Evolutionary conservation across 2,888 invertebrate species (phyloP).

Genomic region (Lycaena phlaeas): DNA sequence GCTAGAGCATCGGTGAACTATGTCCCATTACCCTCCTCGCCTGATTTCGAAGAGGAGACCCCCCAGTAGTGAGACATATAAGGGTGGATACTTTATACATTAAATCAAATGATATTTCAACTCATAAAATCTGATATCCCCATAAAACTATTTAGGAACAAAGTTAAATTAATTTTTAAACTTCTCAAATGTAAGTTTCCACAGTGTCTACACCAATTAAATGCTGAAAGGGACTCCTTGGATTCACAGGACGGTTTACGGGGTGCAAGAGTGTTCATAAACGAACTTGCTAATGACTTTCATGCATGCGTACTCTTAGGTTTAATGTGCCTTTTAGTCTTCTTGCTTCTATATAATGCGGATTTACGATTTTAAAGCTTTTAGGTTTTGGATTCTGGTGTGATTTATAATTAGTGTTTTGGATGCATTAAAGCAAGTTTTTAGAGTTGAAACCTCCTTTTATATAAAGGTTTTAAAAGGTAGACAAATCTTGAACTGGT

Average conservation of each 20-base stretch:
- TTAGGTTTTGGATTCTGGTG: neutral
- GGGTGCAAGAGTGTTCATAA: conserved; percentile 28
- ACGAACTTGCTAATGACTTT: conserved; percentile 36
- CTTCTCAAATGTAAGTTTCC: conserved; percentile 24
- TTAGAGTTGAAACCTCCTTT: no score
- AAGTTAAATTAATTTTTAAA: conserved; percentile 1
- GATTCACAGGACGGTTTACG: conserved; percentile 9
- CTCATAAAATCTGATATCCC: no score
- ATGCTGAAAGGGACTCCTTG: conserved; percentile 20
- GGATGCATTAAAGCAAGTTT: no score
- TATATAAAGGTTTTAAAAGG: no score
- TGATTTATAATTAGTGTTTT: neutral
- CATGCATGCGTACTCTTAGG: conserved; percentile 25
- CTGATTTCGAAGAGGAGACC: no score
- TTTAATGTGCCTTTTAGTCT: conserved; percentile 18
- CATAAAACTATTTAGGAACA: neutral
- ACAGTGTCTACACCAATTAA: conserved; percentile 35
- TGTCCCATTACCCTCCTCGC: no score
- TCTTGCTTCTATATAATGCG: conserved; percentile 13
- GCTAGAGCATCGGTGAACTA: no score
- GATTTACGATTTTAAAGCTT: conserved; percentile 9
- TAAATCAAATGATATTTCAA: no score
- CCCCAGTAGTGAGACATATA: no score
- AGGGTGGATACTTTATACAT: no score
- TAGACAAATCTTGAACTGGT: no score